These are phyloP conservation scores for Andrena camellia DNA, from an alignment of 2,888 invertebrate genomes.

Conservation along the genomic window DNA sequence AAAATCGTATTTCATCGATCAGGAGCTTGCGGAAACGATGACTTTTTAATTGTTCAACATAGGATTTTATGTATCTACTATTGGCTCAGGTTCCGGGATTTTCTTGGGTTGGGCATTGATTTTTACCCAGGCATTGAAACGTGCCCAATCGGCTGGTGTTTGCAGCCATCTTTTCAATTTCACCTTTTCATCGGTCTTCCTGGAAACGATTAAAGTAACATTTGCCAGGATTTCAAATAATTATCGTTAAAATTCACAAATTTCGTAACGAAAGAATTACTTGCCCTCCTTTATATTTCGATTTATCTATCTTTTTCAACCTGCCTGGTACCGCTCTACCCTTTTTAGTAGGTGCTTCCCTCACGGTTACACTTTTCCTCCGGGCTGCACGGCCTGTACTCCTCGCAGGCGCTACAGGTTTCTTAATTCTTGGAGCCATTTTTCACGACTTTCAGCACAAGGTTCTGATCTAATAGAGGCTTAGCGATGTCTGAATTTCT, in stretches of 20 bases:
- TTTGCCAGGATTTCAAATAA: background rate
- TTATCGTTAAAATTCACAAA: background rate
- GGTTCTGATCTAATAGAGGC: too few relatives aligned
- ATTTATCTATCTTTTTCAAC: background rate
- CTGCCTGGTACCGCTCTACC: background rate
- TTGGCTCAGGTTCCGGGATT: slow-evolving; percentile 70
- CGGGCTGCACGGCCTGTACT: too few relatives aligned
- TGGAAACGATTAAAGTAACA: background rate
- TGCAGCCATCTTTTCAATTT: slow-evolving; percentile 72
- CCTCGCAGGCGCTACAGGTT: background rate
- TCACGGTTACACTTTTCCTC: background rate
- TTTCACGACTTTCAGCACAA: background rate
- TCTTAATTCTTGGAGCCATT: slow-evolving; percentile 7
- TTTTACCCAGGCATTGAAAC: slow-evolving; percentile 76
- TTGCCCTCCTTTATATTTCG: slow-evolving; percentile 27
- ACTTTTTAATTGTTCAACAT: background rate
- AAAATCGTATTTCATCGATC: background rate
- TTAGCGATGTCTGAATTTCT: too few relatives aligned
- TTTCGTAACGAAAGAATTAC: background rate
- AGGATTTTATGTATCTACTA: slow-evolving; percentile 63
- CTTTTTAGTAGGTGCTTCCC: background rate
- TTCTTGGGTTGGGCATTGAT: slow-evolving; percentile 73
- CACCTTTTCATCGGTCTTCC: background rate
- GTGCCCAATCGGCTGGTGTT: slow-evolving; percentile 76
- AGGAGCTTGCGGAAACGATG: background rate